phyloP scores from a whole-genome alignment of 1,140 invertebrate genomes.

The Zelostemma sp. region DNA sequence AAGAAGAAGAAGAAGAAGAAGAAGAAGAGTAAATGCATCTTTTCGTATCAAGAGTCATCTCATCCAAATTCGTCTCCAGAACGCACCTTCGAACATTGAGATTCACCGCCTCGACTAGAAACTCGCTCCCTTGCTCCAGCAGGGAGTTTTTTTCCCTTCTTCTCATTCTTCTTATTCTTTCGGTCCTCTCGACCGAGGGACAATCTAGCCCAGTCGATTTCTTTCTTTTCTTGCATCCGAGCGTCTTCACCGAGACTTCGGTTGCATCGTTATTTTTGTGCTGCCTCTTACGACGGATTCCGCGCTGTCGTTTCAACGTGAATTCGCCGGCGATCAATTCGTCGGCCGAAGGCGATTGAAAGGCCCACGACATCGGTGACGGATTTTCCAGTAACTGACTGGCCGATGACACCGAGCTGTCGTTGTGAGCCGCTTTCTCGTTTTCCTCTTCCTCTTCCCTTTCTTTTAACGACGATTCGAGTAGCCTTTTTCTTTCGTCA shows the following conservation, averaged over 20 bases:
- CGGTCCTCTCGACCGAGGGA: conserved; percentile 19
- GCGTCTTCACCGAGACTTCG: conserved; percentile 13
- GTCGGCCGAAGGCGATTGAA: conserved; percentile 59
- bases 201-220: conserved; percentile 52
- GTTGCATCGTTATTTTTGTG: conserved; percentile 50
- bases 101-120: conserved; percentile 55
- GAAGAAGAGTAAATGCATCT: neutral
- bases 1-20: too few species aligned
- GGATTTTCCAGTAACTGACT: conserved; percentile 67
- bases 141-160: too few species aligned
- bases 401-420: conserved; percentile 66
- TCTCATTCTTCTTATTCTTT: neutral
- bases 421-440: conserved; percentile 54
- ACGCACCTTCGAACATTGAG: conserved; percentile 60
- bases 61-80: conserved; percentile 64
- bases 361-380: conserved; percentile 64
- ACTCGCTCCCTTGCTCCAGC: conserved; percentile 12
- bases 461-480: too few species aligned
- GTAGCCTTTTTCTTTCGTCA: conserved; percentile 53
- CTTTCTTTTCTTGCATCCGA: conserved; percentile 55
- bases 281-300: conserved; percentile 64
- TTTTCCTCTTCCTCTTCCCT: conserved; percentile 19
- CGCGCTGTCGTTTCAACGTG: conserved; percentile 65
- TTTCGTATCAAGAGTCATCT: conserved; percentile 40
- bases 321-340: conserved; percentile 58